Evolutionary conservation across 2,797 vertebrate genomes (phyloP).

Genomic region (Halcyon leucocephala): DNA sequence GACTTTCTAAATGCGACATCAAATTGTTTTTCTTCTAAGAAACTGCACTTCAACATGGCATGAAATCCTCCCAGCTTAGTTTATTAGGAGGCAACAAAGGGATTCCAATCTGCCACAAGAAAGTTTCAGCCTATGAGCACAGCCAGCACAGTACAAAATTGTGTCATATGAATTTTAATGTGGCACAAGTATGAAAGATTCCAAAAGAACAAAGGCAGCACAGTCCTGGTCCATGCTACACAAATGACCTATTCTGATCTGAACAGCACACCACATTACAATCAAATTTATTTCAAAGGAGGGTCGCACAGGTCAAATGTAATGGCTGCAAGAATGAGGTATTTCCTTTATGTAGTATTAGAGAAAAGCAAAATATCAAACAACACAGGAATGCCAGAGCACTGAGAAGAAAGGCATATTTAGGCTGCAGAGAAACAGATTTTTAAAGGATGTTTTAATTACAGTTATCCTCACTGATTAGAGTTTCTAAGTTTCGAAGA

Average conservation of each 20-base stretch:
- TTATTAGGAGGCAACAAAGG: constrained; percentile 54
- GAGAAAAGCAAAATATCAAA: constrained; percentile 40
- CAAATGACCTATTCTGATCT: constrained; percentile 48
- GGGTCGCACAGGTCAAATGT: constrained; percentile 41
- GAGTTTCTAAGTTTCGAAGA: not conserved
- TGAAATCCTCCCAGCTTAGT: constrained; percentile 26
- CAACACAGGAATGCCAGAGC: not conserved
- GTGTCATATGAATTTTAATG: constrained; percentile 70
- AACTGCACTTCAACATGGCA: constrained; percentile 45
- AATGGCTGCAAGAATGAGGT: constrained; percentile 36
- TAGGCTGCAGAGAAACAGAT: not conserved
- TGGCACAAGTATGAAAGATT: constrained; percentile 37
- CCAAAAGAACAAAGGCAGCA: constrained; percentile 31
- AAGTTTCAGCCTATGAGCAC: constrained; percentile 44
- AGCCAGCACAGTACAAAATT: constrained; percentile 26
- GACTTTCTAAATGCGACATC: constrained; percentile 21
- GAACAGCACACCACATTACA: constrained; percentile 51
- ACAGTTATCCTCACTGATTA: not conserved
- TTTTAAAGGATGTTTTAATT: not conserved
- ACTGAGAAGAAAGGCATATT: not conserved
- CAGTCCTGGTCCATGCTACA: not conserved
- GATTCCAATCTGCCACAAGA: constrained; percentile 25
- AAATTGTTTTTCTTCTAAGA: constrained; percentile 24
- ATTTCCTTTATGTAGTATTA: constrained; percentile 46
- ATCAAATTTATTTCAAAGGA: constrained; percentile 66